Conservation (phyloP, 2,888 invertebrate genomes). For the Tortrix viridana region DNA sequence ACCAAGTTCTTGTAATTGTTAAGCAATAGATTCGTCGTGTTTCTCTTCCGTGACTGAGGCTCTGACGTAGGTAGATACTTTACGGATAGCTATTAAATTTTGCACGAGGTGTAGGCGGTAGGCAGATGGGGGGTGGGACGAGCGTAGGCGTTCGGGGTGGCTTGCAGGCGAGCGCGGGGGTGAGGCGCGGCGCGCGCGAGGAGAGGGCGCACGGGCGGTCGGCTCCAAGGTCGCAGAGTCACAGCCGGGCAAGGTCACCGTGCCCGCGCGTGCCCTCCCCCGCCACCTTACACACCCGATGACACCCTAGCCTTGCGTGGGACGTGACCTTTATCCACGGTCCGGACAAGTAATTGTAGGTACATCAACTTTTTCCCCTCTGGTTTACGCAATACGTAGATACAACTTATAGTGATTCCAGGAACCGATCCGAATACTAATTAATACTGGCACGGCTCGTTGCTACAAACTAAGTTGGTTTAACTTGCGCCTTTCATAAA, state of each 20-base stretch:
- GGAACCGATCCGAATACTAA: constrained; percentile 16
- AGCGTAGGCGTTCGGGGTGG: constrained; percentile 55
- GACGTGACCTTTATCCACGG: constrained; percentile 82
- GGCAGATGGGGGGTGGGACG: constrained; percentile 52
- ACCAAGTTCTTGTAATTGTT: constrained; percentile 12
- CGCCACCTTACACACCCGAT: constrained; percentile 63
- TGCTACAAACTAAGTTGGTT: not conserved
- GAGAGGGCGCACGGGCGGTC: constrained; percentile 51
- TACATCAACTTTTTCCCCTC: constrained; percentile 39
- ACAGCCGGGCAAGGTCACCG: constrained; percentile 83
- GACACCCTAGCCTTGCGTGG: constrained; percentile 78
- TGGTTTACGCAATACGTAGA: constrained; percentile 61
- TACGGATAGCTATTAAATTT: constrained; percentile 68
- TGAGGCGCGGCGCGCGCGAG: constrained; percentile 44
- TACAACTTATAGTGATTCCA: constrained; percentile 59
- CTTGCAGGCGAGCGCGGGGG: constrained; percentile 44
- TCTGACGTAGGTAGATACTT: constrained; percentile 54
- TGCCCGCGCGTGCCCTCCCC: constrained; percentile 78
- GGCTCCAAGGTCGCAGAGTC: constrained; percentile 83
- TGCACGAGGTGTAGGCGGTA: constrained; percentile 70
- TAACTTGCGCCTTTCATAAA: not conserved
- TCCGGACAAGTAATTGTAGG: constrained; percentile 79
- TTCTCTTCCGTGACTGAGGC: constrained; percentile 50
- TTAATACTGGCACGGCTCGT: constrained; percentile 1
- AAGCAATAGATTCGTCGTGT: constrained; percentile 17